Base-by-base conservation (phyloP, 2,888 invertebrate species). In the Mythimna vitellina region DNA sequence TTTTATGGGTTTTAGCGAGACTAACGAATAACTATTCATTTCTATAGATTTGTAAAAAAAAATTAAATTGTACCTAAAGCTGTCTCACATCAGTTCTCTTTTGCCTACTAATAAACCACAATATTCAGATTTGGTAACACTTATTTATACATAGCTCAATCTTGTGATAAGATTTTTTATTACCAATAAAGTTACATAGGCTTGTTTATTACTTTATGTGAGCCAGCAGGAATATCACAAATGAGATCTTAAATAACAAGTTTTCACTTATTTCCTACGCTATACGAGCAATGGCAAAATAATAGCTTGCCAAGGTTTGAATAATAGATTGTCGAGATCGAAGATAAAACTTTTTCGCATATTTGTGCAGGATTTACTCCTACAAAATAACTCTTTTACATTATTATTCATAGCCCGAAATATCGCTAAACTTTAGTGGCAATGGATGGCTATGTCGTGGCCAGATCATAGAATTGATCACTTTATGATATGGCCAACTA, bases 131-230 rank as follows among this genome's bases (percentile, higher is more conserved):
- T 53, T 25, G 22, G 20, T 9, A 35, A 35, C 22, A 42, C 60
- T 76, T 76, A 76, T 61, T 71, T 70, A 76, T 71, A 61, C 64
- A 64, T 73, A 51, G 38, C 49, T 49, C 58, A 62, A 56, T 66
- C 42, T 79, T 51, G 54, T 58, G 35, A 79, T 79, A 42, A 67
- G 63, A 35, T 25, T 58, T 77, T 78, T 73, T 73, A 77, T 60
- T 38, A 74, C 49, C 60, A 61, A 76, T 78, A 76, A 76, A 61
- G 62, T 56, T 22, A 61, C 60, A 54, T 32, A 20, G 29, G n/a
- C 42, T 51, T 42, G 32, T 61, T 70, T 63, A 77, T 63, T 78
- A 20, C 64, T 25, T 35, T 22, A 63, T 46, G 1, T 51, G 14
- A 63, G 22, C 20, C 17, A 46, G 25, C n/a, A 25, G 38, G 22